phyloP scores from a whole-genome alignment of 2,113 vertebrate species.

The Gallinago paraguaiae region DNA sequence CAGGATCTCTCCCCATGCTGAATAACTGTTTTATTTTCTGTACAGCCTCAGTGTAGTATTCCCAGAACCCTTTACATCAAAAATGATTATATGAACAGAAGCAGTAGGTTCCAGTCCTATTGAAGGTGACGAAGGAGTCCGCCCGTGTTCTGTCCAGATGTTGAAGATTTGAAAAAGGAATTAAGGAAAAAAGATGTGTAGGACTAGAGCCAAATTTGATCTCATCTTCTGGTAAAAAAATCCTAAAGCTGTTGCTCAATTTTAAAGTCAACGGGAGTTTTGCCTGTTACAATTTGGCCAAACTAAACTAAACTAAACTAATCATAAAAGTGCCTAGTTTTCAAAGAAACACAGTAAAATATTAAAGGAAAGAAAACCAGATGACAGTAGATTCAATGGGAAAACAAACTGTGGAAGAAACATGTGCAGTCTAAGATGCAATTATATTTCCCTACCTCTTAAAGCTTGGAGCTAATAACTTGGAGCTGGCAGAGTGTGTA shows the following conservation, averaged over 20 bases:
- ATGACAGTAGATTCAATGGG: not conserved
- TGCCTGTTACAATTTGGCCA: not conserved
- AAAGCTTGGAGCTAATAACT: not conserved
- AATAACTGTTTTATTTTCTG: not conserved
- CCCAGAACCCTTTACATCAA: not conserved
- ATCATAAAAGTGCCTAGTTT: not conserved
- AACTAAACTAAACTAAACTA: not conserved
- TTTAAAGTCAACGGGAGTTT: not conserved
- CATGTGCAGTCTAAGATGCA: not conserved
- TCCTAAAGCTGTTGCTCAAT: not conserved
- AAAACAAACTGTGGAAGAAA: not conserved
- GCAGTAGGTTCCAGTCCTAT: not conserved
- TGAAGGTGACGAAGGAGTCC: not conserved
- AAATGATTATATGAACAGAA: not conserved
- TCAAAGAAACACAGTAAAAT: not conserved
- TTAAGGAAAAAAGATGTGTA: not conserved
- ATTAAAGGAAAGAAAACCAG: not conserved
- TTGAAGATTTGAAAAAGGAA: not conserved
- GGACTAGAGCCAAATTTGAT: not conserved
- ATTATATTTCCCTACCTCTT: not conserved
- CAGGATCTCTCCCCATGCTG: not conserved
- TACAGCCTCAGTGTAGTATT: not conserved
- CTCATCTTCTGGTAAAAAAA: conserved; percentile 16
- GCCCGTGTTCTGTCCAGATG: not conserved
- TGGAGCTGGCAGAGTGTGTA: not conserved